These are phyloP conservation scores for Hedya salicella DNA, from an alignment of 2,888 invertebrate species.

Conservation along the genomic window DNA sequence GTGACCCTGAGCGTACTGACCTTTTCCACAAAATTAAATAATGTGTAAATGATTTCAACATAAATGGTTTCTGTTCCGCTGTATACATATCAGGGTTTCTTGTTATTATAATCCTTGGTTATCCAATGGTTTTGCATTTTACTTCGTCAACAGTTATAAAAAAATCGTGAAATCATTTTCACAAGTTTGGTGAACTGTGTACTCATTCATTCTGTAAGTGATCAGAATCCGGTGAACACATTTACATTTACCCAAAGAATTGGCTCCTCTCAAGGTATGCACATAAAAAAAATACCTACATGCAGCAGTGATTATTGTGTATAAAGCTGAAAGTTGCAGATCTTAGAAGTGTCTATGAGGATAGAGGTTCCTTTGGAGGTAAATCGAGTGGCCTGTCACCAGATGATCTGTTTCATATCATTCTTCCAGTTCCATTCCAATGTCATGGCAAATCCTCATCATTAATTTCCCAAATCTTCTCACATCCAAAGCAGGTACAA, in stretches of 20 bases:
- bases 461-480: conserved; percentile 36
- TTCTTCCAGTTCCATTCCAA: conserved; percentile 31
- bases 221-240: conserved; percentile 78
- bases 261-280: conserved; percentile 51
- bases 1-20: conserved; percentile 81
- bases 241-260: conserved; percentile 60
- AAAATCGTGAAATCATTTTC: conserved; percentile 66
- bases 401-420: conserved; percentile 31
- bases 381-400: conserved; percentile 38
- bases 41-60: conserved; percentile 63
- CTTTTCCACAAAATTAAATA: conserved; percentile 68
- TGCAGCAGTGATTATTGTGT: conserved; percentile 50
- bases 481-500: conserved; percentile 44
- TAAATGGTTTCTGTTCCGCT: conserved; percentile 36
- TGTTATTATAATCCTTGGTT: conserved; percentile 47
- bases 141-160: conserved; percentile 46
- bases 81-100: conserved; percentile 36
- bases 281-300: conserved; percentile 62
- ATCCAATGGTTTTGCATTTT: conserved; percentile 52
- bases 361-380: conserved; percentile 54
- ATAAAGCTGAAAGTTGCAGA: conserved; percentile 52
- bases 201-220: conserved; percentile 69
- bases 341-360: conserved; percentile 56
- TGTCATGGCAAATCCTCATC: conserved; percentile 19
- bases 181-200: conserved; percentile 72